Conservation (phyloP, 2,113 vertebrate genomes). For the Lamprologus sp. region DNA sequence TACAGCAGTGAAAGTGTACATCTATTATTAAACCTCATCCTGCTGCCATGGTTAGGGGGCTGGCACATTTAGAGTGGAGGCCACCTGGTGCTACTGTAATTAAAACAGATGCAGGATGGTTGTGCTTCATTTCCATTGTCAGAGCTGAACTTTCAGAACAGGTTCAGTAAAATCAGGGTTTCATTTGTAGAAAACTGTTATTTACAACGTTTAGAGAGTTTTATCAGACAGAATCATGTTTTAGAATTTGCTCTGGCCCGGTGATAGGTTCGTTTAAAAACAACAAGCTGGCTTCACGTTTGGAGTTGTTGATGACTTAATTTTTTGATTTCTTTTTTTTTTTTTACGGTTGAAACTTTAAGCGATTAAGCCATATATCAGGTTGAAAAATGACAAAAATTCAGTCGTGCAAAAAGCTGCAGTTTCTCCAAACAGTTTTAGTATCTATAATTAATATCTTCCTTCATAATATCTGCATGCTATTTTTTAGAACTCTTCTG, state of each 20-base stretch:
- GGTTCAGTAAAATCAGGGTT: neutral
- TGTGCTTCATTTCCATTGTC: neutral
- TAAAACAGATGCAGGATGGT: neutral
- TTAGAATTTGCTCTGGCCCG: neutral
- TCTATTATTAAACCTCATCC: neutral
- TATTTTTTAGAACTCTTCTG: neutral
- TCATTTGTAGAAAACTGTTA: neutral
- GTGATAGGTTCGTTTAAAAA: rapidly evolving
- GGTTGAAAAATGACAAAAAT: neutral
- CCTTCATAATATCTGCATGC: rapidly evolving
- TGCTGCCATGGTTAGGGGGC: neutral
- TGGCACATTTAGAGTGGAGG: neutral
- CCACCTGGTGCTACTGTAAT: neutral
- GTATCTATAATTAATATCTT: neutral
- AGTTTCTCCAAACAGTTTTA: neutral
- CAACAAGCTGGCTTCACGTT: rapidly evolving
- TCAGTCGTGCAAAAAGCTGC: neutral
- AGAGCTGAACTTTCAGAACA: neutral
- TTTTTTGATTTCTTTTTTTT: neutral
- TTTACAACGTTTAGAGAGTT: neutral
- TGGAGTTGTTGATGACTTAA: neutral
- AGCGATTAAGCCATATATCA: neutral
- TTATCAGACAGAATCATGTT: neutral
- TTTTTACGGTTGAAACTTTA: rapidly evolving
- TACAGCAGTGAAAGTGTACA: neutral